Evolutionary conservation across 2,888 invertebrate species (phyloP), one percentile per base, ranked within the genome.

Genomic region (Agrotis ipsilon): DNA sequence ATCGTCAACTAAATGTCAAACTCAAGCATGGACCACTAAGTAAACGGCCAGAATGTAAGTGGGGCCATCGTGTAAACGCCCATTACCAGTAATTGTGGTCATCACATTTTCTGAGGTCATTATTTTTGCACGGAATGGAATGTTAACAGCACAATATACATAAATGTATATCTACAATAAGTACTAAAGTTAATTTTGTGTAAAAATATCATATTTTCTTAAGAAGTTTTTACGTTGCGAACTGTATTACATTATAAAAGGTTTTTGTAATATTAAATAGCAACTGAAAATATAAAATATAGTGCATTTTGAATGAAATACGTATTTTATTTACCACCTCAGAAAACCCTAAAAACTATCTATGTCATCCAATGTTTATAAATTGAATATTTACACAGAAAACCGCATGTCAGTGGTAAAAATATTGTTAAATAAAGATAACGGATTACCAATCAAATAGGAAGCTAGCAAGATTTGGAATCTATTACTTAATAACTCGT

Each of bases 221-320:
- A 86, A 84, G 87, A 85, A 62, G 78, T 71, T 83, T 88, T 85
- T 91, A 87, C 61, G 89, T 92, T 92, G 88, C 87, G 77, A 86
- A 74, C 81, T 83, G 67, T 87, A 81, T 85, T 88, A 83, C 80
- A 88, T 80, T 75, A 78, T 83, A 85, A 84, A 84, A 73, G 24
- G 90, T 88, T 90, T 91, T 91, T 92, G 90, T 92, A 92, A 90
- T 91, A 81, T 87, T 89, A 82, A 75, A 90, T 90, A 91, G 86
- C 91, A 90, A 90, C 87, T 90, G 87, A 89, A 88, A 88, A 85
- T 86, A 86, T 88, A 85, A 92, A 93, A 92, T 92, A 93, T 92
- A 93, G 92, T 89, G 89, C 92, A 92, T 82, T 92, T 93, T 90
- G 85, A 90, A 91, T 86, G 80, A 87, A 77, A 72, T 68, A 16